Evolutionary conservation across 2,888 invertebrate genomes (phyloP).

Genomic region (Phyto melanocephala): DNA sequence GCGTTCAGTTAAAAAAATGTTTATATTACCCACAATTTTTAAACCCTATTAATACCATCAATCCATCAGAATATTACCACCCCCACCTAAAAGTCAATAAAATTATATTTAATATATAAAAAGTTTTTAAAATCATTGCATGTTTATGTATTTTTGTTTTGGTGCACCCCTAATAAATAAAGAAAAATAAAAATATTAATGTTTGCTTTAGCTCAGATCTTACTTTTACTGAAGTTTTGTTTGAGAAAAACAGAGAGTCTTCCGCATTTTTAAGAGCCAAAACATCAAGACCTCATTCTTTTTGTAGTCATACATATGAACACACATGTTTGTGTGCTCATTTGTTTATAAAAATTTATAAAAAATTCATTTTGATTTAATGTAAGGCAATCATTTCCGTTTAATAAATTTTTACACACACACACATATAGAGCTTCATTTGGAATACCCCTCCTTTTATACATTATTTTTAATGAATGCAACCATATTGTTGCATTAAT

Average conservation of each 20-base stretch:
- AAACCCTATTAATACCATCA: background rate
- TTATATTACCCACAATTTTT: too few relatives aligned
- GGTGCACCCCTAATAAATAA: background rate
- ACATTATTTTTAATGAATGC: conserved; percentile 19
- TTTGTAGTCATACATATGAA: background rate
- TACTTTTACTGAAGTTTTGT: background rate
- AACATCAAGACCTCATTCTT: conserved; percentile 7
- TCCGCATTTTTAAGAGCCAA: conserved; percentile 57
- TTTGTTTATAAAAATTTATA: conserved; percentile 41
- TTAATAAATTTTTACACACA: conserved; percentile 26
- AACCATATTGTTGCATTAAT: conserved; percentile 46
- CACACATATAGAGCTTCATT: background rate
- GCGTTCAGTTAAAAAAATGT: too few relatives aligned
- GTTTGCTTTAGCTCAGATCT: background rate
- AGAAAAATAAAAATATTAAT: background rate
- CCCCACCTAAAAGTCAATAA: background rate
- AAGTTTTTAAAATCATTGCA: too few relatives aligned
- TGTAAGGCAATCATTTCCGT: conserved; percentile 62
- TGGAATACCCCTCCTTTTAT: conserved; percentile 48
- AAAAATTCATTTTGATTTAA: conserved; percentile 57
- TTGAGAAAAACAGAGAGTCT: conserved; percentile 18
- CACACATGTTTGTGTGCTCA: too few relatives aligned
- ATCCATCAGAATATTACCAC: background rate
- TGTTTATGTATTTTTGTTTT: background rate
- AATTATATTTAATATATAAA: background rate